Evolutionary conservation across 2,113 vertebrate species (phyloP), one percentile per base, ranked within the genome.

Genomic region (Otus sunia): DNA sequence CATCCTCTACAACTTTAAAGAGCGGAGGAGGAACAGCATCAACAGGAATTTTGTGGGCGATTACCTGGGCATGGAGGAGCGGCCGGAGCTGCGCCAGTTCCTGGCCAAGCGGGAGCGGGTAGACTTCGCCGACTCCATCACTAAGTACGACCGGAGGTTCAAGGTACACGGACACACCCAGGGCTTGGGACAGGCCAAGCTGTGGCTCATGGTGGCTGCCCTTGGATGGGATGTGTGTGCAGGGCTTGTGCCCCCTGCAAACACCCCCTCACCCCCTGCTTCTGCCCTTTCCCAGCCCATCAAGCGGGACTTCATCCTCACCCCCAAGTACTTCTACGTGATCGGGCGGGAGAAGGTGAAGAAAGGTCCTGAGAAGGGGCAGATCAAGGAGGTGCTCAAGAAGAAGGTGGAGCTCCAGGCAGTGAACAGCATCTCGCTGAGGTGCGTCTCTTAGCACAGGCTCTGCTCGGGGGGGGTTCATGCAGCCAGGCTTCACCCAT

Each of bases 41-140:
- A 99, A 99, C 97, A 98, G 99, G 87, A 99, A 99, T 96, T 99
- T 99, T 1, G 99, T 99, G 5, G 99, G 99, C 0, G 99, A 99
- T 95, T 99, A 99, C 94, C 98, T 99, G 86, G 99, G 99, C 45
- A 98, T 99, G 97, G 99, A 99, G 94, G 99, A 99, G 79, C 97
- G 94, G 82, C 99, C 99, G 0, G 99, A 99, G 96, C 98, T 99
- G 80, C 97, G 99, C 2, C 99, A 99, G 97, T 99, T 99, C 96
- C 98, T 99, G 94, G 80, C 97, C 95, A 99, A 99, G 97, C 97
- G 99, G 50, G 99, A 99, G 81, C 97, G 99, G 0, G 76, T 99
- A 1, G 99, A 99, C 95, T 99, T 99, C 0, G 99, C 99, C 0
- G 99, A 99, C 90, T 99, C 99, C 0, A 96, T 99, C 96, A 99